These are phyloP conservation scores for Hemibagrus wyckioides DNA, from an alignment of 2,113 vertebrate species.

Conservation along the genomic window DNA sequence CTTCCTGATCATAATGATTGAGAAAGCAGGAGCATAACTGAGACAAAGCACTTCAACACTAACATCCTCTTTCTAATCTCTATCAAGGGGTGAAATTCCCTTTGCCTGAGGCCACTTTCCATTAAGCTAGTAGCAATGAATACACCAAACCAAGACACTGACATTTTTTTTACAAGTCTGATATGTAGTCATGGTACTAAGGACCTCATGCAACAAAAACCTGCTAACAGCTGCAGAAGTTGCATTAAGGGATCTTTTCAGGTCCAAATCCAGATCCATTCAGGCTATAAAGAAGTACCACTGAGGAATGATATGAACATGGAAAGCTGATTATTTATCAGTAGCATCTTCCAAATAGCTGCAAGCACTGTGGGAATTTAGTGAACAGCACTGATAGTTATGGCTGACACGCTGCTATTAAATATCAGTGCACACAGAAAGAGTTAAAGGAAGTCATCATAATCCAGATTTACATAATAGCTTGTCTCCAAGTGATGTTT, in stretches of 20 bases:
- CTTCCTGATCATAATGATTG: slow-evolving; percentile 57
- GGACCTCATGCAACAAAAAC: not conserved
- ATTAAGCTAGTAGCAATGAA: not conserved
- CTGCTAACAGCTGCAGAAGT: not conserved
- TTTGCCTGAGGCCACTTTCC: slow-evolving; percentile 15
- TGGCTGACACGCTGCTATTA: not conserved
- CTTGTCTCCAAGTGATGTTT: not conserved
- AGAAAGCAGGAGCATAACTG: slow-evolving; percentile 48
- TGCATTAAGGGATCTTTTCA: not conserved
- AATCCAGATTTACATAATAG: not conserved
- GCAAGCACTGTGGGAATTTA: not conserved
- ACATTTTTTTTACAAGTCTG: not conserved
- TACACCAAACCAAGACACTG: not conserved
- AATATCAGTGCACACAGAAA: not conserved
- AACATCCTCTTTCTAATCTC: slow-evolving; percentile 27
- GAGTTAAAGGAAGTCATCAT: not conserved
- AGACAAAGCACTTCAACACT: slow-evolving; percentile 11
- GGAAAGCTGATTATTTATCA: not conserved
- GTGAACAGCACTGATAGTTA: not conserved
- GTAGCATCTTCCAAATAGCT: not conserved
- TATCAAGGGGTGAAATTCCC: slow-evolving; percentile 17
- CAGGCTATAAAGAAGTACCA: not conserved
- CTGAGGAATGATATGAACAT: not conserved
- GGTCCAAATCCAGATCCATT: not conserved
- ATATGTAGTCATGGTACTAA: not conserved